These are phyloP conservation scores for Eulemur coronatus DNA, from an alignment of 2,797 vertebrate genomes.

Conservation along the genomic window DNA sequence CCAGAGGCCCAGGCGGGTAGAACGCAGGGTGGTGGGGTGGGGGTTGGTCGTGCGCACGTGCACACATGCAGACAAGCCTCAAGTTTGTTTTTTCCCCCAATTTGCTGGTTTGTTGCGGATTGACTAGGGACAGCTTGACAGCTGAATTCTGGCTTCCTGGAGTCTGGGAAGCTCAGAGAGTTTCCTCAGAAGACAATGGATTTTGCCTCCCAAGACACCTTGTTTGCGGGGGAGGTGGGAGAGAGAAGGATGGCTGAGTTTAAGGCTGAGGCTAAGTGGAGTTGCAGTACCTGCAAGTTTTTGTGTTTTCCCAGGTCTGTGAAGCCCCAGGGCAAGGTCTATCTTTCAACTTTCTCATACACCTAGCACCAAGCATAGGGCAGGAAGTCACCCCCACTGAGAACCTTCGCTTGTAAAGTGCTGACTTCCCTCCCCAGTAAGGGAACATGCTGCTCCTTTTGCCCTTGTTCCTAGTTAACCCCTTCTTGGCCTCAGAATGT, in stretches of 20 bases:
- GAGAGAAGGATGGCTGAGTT: background rate
- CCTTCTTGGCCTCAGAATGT: background rate
- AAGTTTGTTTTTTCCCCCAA: background rate
- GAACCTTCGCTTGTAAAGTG: background rate
- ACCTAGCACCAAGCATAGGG: background rate
- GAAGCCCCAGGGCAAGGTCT: background rate
- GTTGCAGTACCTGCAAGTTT: background rate
- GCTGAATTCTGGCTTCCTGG: background rate
- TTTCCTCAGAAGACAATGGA: background rate
- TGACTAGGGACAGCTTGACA: background rate
- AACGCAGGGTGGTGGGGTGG: rapidly evolving
- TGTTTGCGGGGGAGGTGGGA: background rate
- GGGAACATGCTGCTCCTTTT: background rate
- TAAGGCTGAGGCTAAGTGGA: background rate
- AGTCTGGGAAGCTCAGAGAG: background rate
- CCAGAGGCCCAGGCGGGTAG: background rate
- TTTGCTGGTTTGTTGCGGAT: background rate
- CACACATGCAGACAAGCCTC: rapidly evolving
- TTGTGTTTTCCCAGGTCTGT: background rate
- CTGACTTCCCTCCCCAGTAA: background rate
- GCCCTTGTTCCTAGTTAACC: background rate
- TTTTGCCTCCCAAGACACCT: background rate
- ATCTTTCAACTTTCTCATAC: background rate
- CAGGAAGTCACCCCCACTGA: background rate
- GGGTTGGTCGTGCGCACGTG: rapidly evolving